These are phyloP conservation scores for Urosaurus nigricauda DNA, from an alignment of 2,797 vertebrate species.

Conservation along the genomic window DNA sequence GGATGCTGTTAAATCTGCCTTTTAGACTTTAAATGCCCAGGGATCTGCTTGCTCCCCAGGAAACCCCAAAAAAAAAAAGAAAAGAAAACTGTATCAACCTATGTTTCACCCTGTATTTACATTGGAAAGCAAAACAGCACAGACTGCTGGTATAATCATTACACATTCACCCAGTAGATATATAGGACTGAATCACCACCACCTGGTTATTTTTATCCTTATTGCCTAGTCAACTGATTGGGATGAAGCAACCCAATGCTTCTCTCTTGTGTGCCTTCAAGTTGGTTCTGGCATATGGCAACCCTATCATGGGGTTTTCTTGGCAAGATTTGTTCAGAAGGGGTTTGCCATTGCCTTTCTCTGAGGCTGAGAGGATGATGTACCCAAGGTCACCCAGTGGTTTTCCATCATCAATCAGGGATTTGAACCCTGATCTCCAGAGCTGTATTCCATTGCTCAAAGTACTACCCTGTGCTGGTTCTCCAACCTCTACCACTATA, in stretches of 20 bases:
- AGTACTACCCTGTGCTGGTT: too few relatives aligned
- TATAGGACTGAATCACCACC: slow-evolving; percentile 74
- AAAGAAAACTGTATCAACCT: slow-evolving; percentile 51
- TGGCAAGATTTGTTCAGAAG: too few relatives aligned
- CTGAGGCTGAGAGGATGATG: too few relatives aligned
- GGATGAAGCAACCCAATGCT: slow-evolving; percentile 68
- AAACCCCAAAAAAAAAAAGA: slow-evolving; percentile 12
- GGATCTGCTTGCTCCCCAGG: slow-evolving; percentile 27
- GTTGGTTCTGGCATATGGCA: too few relatives aligned
- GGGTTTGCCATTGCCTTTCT: too few relatives aligned
- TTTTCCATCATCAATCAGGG: too few relatives aligned
- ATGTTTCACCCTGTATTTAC: slow-evolving; percentile 65
- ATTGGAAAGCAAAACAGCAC: slow-evolving; percentile 68
- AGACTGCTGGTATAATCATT: slow-evolving; percentile 73
- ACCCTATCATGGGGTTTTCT: too few relatives aligned
- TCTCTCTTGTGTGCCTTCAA: not conserved
- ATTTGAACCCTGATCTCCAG: too few relatives aligned
- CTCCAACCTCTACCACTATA: slow-evolving; percentile 19
- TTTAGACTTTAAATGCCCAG: not conserved
- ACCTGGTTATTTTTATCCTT: slow-evolving; percentile 75
- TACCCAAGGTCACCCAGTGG: too few relatives aligned
- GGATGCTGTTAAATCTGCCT: slow-evolving; percentile 40
- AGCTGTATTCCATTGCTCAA: too few relatives aligned
- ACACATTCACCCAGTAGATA: slow-evolving; percentile 74
- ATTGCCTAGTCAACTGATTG: slow-evolving; percentile 75